Base-by-base conservation (phyloP, 2,797 vertebrate species). In the Pteropus rufus region DNA sequence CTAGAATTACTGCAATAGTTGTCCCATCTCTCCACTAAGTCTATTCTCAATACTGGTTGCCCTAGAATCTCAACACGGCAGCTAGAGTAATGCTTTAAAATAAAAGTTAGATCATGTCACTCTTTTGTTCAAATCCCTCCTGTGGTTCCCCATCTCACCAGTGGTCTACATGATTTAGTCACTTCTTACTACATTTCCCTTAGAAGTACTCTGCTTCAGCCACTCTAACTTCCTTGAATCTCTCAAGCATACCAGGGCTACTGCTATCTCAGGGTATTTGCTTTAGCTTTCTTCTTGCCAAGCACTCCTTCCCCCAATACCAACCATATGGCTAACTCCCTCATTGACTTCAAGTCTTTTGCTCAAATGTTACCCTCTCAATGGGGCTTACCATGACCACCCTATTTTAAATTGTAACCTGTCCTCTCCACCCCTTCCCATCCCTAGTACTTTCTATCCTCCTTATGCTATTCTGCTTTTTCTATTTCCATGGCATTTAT, bases 31-130 rank as follows among this genome's bases (percentile, higher is more conserved):
- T 10, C 62, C 15, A 36, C 34, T 34, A 93, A 54, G 64, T 24
- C 44, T 76, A 76, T 54, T 64, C 54, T 77, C 36, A 85, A 89
- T 2, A 69, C 1, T 64, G n/a, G 58, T 46, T 85, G 21, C 52
- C 77, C 75, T 77, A 44, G 36, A 26, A 39, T 76, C 56, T 83
- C 36, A 62, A 85, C 24, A 77, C 0, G 77, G n/a, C 18, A 91
- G n/a, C 34, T 67, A 92, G 49, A 91, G 41, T 6, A 52, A 90
- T 41, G 34, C 36, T 95, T 94, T 95, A 52, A 82, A 77, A 65
- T 39, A 82, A 86, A 90, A 89, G 36, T 60, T 18, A 75, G 34
- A 76, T 46, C 21, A 15, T 75, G 23, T 44, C 80, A 77, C 31
- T 29, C 4, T 81, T 76, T 56, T 58, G 39, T 26, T 94, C 64